Percentiles rank a stretch among this genome's conserved stretches.
These are phyloP conservation scores for Hiodon tergisus DNA, from an alignment of 2,113 vertebrate genomes.

Conservation along the genomic window DNA sequence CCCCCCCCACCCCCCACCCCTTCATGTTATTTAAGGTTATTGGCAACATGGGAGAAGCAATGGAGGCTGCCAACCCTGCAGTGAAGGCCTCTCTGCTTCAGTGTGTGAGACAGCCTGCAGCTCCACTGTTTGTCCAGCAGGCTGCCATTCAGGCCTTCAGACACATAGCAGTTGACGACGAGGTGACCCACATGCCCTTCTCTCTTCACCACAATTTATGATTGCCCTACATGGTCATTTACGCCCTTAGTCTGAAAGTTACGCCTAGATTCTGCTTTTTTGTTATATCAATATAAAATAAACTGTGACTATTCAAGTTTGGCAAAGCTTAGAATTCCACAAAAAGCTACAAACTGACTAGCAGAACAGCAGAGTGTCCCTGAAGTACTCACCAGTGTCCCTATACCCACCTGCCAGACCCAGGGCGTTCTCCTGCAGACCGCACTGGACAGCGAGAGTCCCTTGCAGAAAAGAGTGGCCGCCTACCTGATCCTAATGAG, in stretches of 20 bases:
- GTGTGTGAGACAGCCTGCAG: constrained; percentile 68
- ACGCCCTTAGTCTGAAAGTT: not conserved
- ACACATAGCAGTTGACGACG: constrained; percentile 72
- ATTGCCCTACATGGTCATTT: not conserved
- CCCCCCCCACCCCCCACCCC: too few species aligned
- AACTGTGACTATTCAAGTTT: too few species aligned
- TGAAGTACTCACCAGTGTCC: not conserved
- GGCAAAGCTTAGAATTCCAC: not conserved
- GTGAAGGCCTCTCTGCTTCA: constrained; percentile 65
- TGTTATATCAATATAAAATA: not conserved
- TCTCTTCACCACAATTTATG: not conserved
- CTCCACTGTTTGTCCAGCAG: constrained; percentile 75
- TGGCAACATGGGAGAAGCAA: constrained; percentile 78
- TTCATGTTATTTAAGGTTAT: constrained; percentile 61
- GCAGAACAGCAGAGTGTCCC: not conserved
- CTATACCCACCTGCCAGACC: constrained; percentile 50
- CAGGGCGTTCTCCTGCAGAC: constrained; percentile 64
- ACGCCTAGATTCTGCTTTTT: not conserved
- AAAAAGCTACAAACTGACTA: not conserved
- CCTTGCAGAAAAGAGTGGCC: constrained; percentile 77
- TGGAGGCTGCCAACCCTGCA: constrained; percentile 64
- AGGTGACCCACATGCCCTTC: constrained; percentile 58
- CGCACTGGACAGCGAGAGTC: constrained; percentile 57
- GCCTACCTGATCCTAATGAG: constrained; percentile 89
- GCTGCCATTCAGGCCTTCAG: constrained; percentile 85